These are phyloP conservation scores for Drosophila imparisetae DNA, from an alignment of 2,888 invertebrate genomes.

Conservation along the genomic window DNA sequence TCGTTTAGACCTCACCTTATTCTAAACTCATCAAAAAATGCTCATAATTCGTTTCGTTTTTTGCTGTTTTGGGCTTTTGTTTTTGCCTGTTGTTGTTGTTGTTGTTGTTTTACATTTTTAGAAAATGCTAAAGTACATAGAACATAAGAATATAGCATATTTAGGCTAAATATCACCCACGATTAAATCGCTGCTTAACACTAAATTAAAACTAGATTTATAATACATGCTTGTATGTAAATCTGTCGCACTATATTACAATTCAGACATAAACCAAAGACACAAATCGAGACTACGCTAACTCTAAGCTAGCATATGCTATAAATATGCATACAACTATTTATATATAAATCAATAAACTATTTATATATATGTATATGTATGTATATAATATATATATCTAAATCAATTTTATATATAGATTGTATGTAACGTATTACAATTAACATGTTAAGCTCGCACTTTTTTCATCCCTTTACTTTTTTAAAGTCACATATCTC, in stretches of 20 bases:
- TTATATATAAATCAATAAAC: constrained; percentile 26
- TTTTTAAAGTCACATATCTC: constrained; percentile 59
- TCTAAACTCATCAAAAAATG: constrained; percentile 52
- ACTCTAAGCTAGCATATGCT: constrained; percentile 64
- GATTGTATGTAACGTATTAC: constrained; percentile 53
- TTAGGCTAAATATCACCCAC: constrained; percentile 85
- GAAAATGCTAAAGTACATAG: constrained; percentile 80
- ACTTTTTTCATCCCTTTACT: constrained; percentile 40
- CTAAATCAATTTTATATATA: constrained; percentile 44
- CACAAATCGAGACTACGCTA: constrained; percentile 64
- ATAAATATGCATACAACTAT: constrained; percentile 44
- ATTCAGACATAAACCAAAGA: constrained; percentile 74
- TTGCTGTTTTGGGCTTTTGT: constrained; percentile 11
- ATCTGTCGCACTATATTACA: constrained; percentile 64
- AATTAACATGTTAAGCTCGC: constrained; percentile 67
- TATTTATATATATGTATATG: constrained; percentile 32
- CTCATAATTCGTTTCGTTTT: constrained; percentile 20
- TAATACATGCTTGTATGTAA: constrained; percentile 71
- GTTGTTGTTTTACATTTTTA: constrained; percentile 67
- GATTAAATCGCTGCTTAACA: constrained; percentile 83
- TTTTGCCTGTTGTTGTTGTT: constrained; percentile 24
- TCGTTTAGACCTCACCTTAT: constrained; percentile 31
- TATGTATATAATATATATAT: constrained; percentile 35
- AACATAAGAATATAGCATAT: constrained; percentile 80
- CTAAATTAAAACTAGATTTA: constrained; percentile 77